phyloP scores from a whole-genome alignment of 1,140 invertebrate genomes.

The Lutraria rhynchaena region DNA sequence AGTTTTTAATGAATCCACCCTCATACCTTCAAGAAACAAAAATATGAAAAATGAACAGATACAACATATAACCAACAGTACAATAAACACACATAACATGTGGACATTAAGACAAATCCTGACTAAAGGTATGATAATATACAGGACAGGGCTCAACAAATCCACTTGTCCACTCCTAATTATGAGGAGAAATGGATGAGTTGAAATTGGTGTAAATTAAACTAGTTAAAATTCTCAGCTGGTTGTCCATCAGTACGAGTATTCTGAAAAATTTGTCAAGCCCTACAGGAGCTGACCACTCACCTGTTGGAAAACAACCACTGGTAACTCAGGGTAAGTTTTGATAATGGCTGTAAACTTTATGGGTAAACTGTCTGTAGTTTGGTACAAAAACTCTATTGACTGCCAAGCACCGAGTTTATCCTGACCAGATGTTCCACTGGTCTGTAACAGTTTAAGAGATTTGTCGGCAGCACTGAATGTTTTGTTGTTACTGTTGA shows the following conservation, averaged over 20 bases:
- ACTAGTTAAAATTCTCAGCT: not conserved
- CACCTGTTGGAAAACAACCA: slow-evolving; percentile 48
- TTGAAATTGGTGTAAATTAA: not conserved
- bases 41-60: too few relatives aligned
- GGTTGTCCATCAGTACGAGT: not conserved
- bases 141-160: too few relatives aligned
- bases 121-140: too few relatives aligned
- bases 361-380: slow-evolving; percentile 3
- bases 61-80: too few relatives aligned
- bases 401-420: slow-evolving; percentile 51
- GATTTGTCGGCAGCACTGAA: slow-evolving; percentile 38
- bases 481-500: slow-evolving; percentile 58
- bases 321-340: slow-evolving; percentile 27
- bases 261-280: not conserved
- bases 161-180: too few relatives aligned
- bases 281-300: not conserved
- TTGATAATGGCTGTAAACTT: slow-evolving; percentile 52
- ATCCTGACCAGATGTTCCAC: slow-evolving; percentile 38
- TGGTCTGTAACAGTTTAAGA: slow-evolving; percentile 30
- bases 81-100: too few relatives aligned
- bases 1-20: not conserved
- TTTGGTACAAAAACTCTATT: slow-evolving; percentile 22
- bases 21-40: not conserved
- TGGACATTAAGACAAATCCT: too few relatives aligned
- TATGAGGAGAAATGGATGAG: too few relatives aligned